phyloP scores from a whole-genome alignment of 2,113 vertebrate genomes.

The Ahaetulla prasina region DNA sequence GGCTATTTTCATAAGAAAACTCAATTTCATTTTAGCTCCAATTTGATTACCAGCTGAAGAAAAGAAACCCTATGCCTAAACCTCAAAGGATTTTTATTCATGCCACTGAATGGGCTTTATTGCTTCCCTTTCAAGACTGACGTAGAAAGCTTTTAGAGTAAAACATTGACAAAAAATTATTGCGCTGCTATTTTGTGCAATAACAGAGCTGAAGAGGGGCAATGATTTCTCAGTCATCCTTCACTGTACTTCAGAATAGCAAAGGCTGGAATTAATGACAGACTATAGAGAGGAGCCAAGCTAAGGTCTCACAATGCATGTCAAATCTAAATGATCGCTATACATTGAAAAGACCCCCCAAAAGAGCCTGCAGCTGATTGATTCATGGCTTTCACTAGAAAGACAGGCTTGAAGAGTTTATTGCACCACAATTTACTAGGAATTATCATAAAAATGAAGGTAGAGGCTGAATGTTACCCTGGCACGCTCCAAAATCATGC shows the following conservation, averaged over 20 bases:
- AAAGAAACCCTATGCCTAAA: conserved; percentile 86
- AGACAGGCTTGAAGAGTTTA: conserved; percentile 86
- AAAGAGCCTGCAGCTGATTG: conserved; percentile 87
- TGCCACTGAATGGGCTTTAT: conserved; percentile 95
- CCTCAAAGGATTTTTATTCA: conserved; percentile 96
- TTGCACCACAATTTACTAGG: conserved; percentile 83
- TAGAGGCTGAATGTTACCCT: conserved; percentile 75
- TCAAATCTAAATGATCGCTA: conserved; percentile 89
- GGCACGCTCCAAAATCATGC: conserved; percentile 74
- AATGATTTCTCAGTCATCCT: conserved; percentile 95
- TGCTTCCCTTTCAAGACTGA: conserved; percentile 95
- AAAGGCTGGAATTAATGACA: conserved; percentile 89
- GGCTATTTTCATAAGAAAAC: conserved; percentile 99
- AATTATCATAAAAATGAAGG: conserved; percentile 83
- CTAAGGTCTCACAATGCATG: conserved; percentile 87
- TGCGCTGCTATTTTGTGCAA: conserved; percentile 91
- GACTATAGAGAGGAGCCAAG: conserved; percentile 84
- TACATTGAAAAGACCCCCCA: conserved; percentile 77
- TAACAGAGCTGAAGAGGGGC: conserved; percentile 86
- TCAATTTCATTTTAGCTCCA: conserved; percentile 98
- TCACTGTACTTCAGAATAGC: conserved; percentile 92
- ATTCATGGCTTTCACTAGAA: conserved; percentile 85
- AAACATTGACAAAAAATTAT: conserved; percentile 96
- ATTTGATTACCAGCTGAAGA: conserved; percentile 99
- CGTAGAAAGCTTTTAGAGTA: conserved; percentile 98